Base-by-base conservation (phyloP, 2,888 invertebrate species). In the Synanthedon tipuliformis region DNA sequence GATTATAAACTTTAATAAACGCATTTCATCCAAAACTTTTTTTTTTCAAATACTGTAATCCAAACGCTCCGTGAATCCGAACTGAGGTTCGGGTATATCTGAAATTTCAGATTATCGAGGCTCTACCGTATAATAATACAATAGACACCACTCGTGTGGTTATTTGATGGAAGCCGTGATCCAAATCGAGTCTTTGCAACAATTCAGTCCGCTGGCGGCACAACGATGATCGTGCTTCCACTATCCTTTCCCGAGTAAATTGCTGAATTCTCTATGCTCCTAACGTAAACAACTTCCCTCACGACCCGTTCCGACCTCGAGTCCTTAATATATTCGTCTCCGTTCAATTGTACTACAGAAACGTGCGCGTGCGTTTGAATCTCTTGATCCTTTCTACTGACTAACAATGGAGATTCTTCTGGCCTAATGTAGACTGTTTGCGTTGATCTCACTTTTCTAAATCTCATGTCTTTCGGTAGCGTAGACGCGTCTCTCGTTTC, bases 391-490 rank as follows among this genome's bases (percentile, higher is more conserved):
- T 55, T 67, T 49, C 57, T 52, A 5, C 13, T 59, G 1, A 51
- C 15, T 1, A 68, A 52, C 1, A 66, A 3, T 0, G 83, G 81
- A 50, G 84, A 79, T 55, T 82, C 82, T n/a, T 71, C 75, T 0
- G 49, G 49, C 54, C 64, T 73, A 1, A 86, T 81, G 53, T 85
- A 85, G 2, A 87, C 85, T 0, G 84, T 84, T 66, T 86, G 86
- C 0, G 86, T 82, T 0, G 86, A 86, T 41, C 71, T 59, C 0
- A 81, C 85, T 67, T 82, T 85, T 2, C 83, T 69, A 57, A 87
- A 86, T 51, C 86, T 70, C 87, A 87, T 86, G 48, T 87, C 86
- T 66, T 86, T 87, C 0, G 87, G 87, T 41, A 87, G 52, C 0
- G 86, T 87, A 0, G 85, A 78, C 0, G 84, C 66, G 48, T 84